phyloP scores from a whole-genome alignment of 2,113 vertebrate species.

The Synchiropus splendidus region DNA sequence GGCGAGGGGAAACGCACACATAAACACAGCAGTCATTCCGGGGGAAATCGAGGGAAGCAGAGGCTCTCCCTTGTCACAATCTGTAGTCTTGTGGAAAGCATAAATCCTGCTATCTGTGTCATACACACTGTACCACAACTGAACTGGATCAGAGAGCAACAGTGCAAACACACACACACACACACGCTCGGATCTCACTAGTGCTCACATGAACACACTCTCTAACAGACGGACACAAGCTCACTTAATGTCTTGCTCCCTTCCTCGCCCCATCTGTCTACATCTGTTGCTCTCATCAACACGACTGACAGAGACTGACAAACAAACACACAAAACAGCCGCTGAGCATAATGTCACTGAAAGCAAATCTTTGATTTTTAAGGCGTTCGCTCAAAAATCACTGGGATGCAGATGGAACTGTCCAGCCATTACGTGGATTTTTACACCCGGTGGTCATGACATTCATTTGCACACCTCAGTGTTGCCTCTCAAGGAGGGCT shows the following conservation, averaged over 20 bases:
- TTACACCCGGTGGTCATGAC: too few relatives aligned
- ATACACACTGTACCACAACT: conserved; percentile 42
- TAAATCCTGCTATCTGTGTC: conserved; percentile 56
- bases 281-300: conserved; percentile 35
- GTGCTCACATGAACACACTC: too few relatives aligned
- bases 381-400: too few relatives aligned
- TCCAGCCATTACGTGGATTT: too few relatives aligned
- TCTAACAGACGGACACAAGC: conserved; percentile 2
- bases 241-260: conserved; percentile 49
- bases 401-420: too few relatives aligned
- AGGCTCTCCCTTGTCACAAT: conserved; percentile 47
- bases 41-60: conserved; percentile 22
- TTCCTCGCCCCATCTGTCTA: conserved; percentile 49
- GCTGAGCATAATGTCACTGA: not conserved
- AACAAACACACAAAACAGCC: conserved; percentile 15
- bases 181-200: conserved; percentile 1
- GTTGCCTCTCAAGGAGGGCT: too few relatives aligned
- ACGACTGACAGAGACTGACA: conserved; percentile 22
- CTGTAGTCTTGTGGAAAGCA: conserved; percentile 39
- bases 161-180: conserved; percentile 13
- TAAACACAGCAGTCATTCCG: conserved; percentile 3
- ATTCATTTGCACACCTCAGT: too few relatives aligned
- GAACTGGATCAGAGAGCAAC: conserved; percentile 44
- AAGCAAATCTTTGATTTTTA: too few relatives aligned
- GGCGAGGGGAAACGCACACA: conserved; percentile 10